Base-by-base conservation (phyloP, 2,888 invertebrate species). In the Cheilosia pagana region DNA sequence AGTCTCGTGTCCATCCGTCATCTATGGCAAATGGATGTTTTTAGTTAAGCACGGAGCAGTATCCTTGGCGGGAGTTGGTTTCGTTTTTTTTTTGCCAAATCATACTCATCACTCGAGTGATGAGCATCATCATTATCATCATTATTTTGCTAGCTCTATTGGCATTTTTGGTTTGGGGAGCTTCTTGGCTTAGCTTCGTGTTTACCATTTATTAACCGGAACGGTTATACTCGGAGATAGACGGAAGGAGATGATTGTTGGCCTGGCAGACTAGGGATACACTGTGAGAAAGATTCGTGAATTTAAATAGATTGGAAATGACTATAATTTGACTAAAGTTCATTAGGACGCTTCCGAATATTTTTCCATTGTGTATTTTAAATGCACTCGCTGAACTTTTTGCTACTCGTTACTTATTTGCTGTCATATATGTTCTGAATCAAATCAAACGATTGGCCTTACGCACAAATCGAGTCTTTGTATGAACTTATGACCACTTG, bases 21-120 rank as follows among this genome's bases (percentile, higher is more conserved):
- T 77, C 71, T 63, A 68, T 78, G 74, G 82, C 82, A 83, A 83
- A 83, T 83, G 82, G 78, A 74, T 78, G 82, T 57, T 81, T 55
- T 81, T 79, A 72, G 71, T 72, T 72, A 60, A 71, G 52, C 10
- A 77, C 45, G 59, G 65, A 35, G 31, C 23, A 53, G 23, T 50
- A 81, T 81, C 68, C 65, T 79, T 78, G 68, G 48, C 52, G 68
- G 25, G 8, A 35, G 35, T 35, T 35, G 12, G 3, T 35, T 28
- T 28, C 28, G 28, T 28, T 52, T 19, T 39, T 21, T 53, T 75
- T 82, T 65, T 79, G 83, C 83, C 53, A 75, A 75, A 79, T 85
- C 83, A 85, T 79, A 35, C 75, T 75, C 75, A 70, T 79, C 70
- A 75, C 53, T 70, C 41, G 60, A 65, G 53, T 70, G 83, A 85